Conservation (phyloP, 1,140 invertebrate species). For the Saccostrea cuccullata region DNA sequence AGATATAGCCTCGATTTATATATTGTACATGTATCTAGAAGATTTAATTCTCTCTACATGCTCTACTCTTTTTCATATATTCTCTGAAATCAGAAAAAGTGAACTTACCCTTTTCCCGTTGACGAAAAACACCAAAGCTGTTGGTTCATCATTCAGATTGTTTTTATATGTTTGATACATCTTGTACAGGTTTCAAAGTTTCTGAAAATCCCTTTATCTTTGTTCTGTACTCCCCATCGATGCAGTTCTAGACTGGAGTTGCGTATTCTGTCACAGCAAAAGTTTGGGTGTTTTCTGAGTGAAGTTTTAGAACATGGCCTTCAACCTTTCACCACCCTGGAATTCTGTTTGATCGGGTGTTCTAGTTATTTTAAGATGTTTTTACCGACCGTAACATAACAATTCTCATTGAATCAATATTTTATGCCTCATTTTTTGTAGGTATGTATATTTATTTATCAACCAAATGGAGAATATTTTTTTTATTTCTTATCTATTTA, state of each 20-base stretch:
- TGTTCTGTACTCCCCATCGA: neutral
- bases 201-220: neutral
- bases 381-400: too few species aligned
- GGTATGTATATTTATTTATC: neutral
- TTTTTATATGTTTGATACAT: conserved; percentile 1
- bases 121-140: conserved; percentile 2
- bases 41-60: too few species aligned
- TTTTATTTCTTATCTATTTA: too few species aligned
- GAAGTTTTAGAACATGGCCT: conserved; percentile 21
- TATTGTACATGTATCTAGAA: too few species aligned
- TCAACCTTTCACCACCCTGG: neutral
- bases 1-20: too few species aligned
- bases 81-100: neutral
- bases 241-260: neutral
- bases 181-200: neutral
- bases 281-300: neutral
- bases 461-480: neutral
- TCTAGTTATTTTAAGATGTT: too few species aligned
- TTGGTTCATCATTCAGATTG: conserved; percentile 2
- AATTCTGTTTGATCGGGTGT: neutral
- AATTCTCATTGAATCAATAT: too few species aligned
- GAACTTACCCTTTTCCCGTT: conserved; percentile 2
- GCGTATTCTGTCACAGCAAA: neutral
- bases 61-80: too few species aligned
- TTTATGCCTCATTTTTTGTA: too few species aligned